Evolutionary conservation across 2,888 invertebrate species (phyloP).

Genomic region (Lithosia quadra): DNA sequence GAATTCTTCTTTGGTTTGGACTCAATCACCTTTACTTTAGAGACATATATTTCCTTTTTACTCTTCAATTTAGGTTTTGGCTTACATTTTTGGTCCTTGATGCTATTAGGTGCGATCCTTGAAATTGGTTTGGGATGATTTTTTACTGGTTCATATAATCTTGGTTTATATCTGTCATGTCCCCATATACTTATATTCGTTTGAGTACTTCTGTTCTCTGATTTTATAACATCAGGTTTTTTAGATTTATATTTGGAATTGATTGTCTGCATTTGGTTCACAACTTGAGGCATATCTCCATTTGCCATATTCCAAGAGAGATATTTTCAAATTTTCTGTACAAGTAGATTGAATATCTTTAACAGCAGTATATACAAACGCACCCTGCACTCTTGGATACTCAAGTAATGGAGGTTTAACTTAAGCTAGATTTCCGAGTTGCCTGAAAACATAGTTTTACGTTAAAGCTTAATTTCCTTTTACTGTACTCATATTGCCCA

Average conservation of each 20-base stretch:
- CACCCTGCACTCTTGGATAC: neutral
- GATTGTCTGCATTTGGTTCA: neutral
- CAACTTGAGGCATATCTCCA: neutral
- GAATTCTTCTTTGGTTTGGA: neutral
- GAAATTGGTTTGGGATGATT: neutral
- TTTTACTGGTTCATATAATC: neutral
- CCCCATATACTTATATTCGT: slow-evolving; percentile 13
- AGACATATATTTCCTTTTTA: neutral
- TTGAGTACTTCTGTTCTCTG: slow-evolving; percentile 15
- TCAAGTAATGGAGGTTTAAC: neutral
- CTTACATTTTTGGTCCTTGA: slow-evolving; percentile 7
- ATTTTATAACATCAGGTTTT: neutral
- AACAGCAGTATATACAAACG: neutral
- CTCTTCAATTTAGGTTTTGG: slow-evolving; percentile 4
- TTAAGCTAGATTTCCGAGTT: neutral
- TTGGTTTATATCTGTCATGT: neutral
- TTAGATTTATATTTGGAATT: neutral
- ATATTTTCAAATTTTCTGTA: neutral
- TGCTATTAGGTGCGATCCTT: neutral
- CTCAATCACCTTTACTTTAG: neutral
- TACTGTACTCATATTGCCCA: neutral
- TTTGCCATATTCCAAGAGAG: neutral
- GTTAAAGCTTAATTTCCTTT: neutral
- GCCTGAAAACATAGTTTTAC: neutral
- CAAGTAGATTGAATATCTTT: neutral